phyloP scores from a whole-genome alignment of 2,113 vertebrate species.

The Solea solea region DNA sequence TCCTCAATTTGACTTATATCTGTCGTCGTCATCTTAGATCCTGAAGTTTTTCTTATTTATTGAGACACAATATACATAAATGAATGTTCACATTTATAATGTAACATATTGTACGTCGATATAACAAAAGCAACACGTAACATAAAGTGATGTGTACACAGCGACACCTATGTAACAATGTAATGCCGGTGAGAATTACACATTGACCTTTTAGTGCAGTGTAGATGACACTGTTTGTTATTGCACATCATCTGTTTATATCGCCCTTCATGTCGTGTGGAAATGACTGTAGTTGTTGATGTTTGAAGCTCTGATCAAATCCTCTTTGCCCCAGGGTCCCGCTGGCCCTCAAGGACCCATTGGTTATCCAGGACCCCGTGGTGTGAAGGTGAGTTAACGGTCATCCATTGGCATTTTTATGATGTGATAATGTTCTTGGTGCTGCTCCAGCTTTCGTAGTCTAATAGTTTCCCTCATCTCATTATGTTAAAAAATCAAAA shows the following conservation, averaged over 20 bases:
- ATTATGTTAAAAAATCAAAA: neutral
- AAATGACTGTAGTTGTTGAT: slow-evolving; percentile 6
- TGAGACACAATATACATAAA: too few species aligned
- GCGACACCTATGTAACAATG: too few species aligned
- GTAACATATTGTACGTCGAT: too few species aligned
- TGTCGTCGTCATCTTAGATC: neutral
- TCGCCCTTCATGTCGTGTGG: neutral
- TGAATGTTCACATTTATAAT: too few species aligned
- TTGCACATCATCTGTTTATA: neutral
- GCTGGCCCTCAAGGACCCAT: slow-evolving; percentile 94
- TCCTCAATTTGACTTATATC: neutral
- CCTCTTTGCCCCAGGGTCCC: slow-evolving; percentile 85
- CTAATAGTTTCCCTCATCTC: slow-evolving; percentile 10
- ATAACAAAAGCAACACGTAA: too few species aligned
- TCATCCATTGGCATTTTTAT: neutral
- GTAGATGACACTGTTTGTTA: slow-evolving; percentile 31
- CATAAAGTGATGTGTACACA: too few species aligned
- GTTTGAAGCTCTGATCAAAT: slow-evolving; percentile 29
- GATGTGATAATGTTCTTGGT: neutral
- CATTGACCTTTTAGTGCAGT: neutral
- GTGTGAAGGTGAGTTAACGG: slow-evolving; percentile 90
- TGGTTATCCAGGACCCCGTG: slow-evolving; percentile 93
- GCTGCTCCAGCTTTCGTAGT: slow-evolving; percentile 7
- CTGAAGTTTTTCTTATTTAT: too few species aligned
- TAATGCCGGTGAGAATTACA: too few species aligned